phyloP scores from a whole-genome alignment of 2,888 invertebrate genomes.

The Diachrysia chrysitis region DNA sequence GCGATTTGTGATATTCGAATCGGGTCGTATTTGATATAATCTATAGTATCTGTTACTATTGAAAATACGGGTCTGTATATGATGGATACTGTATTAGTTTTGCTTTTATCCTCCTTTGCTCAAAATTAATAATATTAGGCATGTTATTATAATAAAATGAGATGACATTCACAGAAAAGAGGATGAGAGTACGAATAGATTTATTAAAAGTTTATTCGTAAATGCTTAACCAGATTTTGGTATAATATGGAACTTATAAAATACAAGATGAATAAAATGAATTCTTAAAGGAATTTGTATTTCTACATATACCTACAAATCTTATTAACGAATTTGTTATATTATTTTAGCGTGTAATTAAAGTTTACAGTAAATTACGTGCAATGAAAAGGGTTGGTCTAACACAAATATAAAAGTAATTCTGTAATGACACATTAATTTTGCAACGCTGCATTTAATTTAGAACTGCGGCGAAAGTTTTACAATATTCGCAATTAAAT shows the following conservation, averaged over 20 bases:
- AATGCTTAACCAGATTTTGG: neutral
- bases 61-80: constrained; percentile 17
- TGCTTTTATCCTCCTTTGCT: neutral
- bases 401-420: neutral
- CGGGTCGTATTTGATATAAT: constrained; percentile 34
- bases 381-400: neutral
- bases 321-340: neutral
- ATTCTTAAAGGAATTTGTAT: too few relatives aligned
- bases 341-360: neutral
- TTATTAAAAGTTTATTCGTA: too few relatives aligned
- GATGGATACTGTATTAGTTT: neutral
- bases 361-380: neutral
- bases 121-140: constrained; percentile 2
- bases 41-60: constrained; percentile 26
- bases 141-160: neutral
- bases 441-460: constrained; percentile 14
- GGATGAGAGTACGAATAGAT: neutral
- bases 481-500: constrained; percentile 40
- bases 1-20: constrained; percentile 39
- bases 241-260: neutral
- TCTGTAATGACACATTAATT: neutral
- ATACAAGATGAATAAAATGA: too few relatives aligned
- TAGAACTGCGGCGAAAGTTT: constrained; percentile 13
- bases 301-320: too few relatives aligned
- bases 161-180: neutral